A percentile compares a stretch with the other conserved stretches of the same genome.
Evolutionary conservation across 2,888 invertebrate genomes (phyloP).

Genomic region (Chymomyza fuscimana): DNA sequence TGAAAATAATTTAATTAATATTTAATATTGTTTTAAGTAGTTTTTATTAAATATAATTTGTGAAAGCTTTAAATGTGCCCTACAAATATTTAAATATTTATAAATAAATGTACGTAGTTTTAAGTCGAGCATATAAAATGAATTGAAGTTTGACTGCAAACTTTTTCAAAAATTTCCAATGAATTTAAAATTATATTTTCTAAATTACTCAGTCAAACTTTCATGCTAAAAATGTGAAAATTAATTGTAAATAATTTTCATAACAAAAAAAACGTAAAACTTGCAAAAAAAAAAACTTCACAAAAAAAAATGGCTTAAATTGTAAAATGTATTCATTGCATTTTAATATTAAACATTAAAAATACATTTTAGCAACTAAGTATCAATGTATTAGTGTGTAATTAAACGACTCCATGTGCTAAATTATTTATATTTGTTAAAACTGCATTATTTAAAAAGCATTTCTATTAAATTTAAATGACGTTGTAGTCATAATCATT

Average conservation of each 20-base stretch:
- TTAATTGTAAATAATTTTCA: slow-evolving; percentile 25
- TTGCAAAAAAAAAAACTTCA: slow-evolving; percentile 14
- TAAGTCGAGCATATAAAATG: background rate
- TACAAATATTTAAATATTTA: slow-evolving; percentile 45
- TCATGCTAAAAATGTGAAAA: slow-evolving; percentile 63
- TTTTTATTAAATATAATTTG: slow-evolving; percentile 39
- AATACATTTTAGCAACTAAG: background rate
- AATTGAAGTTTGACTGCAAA: slow-evolving; percentile 12
- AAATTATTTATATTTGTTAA: slow-evolving; percentile 60
- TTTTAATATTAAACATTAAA: slow-evolving; percentile 17
- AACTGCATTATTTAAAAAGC: slow-evolving; percentile 53
- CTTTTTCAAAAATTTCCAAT: background rate
- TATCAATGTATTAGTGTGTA: background rate
- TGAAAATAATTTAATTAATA: slow-evolving; percentile 37
- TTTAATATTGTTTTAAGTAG: slow-evolving; percentile 49
- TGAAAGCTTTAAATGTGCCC: slow-evolving; percentile 79
- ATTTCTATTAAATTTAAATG: slow-evolving; percentile 66
- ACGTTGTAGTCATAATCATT: slow-evolving; percentile 77
- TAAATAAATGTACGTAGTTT: slow-evolving; percentile 9
- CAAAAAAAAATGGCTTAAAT: slow-evolving; percentile 8
- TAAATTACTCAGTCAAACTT: slow-evolving; percentile 36
- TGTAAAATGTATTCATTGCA: slow-evolving; percentile 22
- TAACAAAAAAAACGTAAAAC: slow-evolving; percentile 30
- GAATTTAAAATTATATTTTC: background rate
- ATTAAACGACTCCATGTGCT: background rate